Percentiles rank a stretch among this genome's conserved stretches.
Evolutionary conservation across 2,797 vertebrate species (phyloP).

Genomic region (Eremophila alpestris): DNA sequence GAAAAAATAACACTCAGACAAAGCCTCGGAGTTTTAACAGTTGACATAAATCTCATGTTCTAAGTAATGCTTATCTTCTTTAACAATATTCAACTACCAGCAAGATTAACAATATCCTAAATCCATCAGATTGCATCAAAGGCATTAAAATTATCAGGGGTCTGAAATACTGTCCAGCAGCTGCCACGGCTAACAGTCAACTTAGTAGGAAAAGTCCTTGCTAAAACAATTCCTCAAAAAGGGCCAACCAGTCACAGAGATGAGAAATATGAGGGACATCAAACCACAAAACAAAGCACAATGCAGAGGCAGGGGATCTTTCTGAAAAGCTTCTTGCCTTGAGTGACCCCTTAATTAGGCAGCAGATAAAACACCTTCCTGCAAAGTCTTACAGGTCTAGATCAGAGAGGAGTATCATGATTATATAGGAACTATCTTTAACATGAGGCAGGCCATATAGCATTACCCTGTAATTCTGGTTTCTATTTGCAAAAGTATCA

Average conservation of each 20-base stretch:
- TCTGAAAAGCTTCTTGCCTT: background rate
- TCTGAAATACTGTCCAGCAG: background rate
- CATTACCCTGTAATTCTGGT: background rate
- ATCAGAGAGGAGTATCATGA: background rate
- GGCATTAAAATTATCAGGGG: background rate
- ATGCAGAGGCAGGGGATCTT: background rate
- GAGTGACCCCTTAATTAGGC: background rate
- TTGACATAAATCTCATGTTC: background rate
- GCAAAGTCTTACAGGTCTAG: background rate
- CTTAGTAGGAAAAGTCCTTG: background rate
- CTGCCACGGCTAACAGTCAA: background rate
- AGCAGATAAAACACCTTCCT: background rate
- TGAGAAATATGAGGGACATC: fast-evolving
- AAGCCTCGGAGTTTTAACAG: background rate
- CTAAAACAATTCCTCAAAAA: background rate
- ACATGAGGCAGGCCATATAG: background rate
- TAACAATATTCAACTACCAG: background rate
- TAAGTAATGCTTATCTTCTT: background rate
- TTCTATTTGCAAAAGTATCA: slow-evolving; percentile 5
- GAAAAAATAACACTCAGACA: background rate
- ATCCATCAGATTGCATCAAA: background rate
- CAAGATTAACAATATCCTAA: background rate
- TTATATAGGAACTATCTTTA: background rate
- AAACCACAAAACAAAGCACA: background rate
- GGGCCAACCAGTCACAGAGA: background rate